These are phyloP conservation scores for Enteromius anoplus DNA, from an alignment of 2,797 vertebrate species.

Conservation along the genomic window DNA sequence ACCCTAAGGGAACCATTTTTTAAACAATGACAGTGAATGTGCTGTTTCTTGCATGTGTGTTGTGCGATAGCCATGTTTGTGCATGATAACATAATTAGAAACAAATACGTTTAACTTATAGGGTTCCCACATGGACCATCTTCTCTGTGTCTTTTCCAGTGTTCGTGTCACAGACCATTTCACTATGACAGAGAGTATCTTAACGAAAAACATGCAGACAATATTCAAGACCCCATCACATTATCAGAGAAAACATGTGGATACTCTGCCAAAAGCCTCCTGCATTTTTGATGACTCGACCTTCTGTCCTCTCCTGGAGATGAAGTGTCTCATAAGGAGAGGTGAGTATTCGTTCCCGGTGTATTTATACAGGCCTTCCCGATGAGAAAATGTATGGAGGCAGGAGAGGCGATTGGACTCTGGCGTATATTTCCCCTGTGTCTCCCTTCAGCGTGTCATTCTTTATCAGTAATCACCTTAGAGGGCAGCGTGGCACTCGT, in stretches of 20 bases:
- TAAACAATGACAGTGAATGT: neutral
- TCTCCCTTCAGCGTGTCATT: conserved; percentile 69
- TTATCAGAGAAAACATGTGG: neutral
- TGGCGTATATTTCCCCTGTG: conserved; percentile 66
- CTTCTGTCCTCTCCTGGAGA: conserved; percentile 71
- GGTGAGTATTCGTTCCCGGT: conserved; percentile 61
- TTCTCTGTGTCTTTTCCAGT: conserved; percentile 7
- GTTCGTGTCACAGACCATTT: conserved; percentile 9
- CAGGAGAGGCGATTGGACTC: conserved; percentile 65
- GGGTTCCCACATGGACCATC: conserved; percentile 7
- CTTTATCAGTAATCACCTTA: conserved; percentile 79
- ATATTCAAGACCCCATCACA: conserved; percentile 24
- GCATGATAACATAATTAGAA: neutral
- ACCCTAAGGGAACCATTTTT: neutral
- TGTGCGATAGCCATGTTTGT: neutral
- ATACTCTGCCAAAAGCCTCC: conserved; percentile 59
- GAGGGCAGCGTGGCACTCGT: conserved; percentile 64
- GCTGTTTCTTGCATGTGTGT: conserved; percentile 3
- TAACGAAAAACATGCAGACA: neutral
- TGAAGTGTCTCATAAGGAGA: conserved; percentile 71
- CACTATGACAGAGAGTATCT: neutral
- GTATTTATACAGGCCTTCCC: conserved; percentile 72
- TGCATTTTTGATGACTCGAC: conserved; percentile 76
- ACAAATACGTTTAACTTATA: neutral
- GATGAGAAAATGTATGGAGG: conserved; percentile 57